These are phyloP conservation scores for Centropristis striata DNA, from an alignment of 2,113 vertebrate genomes.

Conservation along the genomic window DNA sequence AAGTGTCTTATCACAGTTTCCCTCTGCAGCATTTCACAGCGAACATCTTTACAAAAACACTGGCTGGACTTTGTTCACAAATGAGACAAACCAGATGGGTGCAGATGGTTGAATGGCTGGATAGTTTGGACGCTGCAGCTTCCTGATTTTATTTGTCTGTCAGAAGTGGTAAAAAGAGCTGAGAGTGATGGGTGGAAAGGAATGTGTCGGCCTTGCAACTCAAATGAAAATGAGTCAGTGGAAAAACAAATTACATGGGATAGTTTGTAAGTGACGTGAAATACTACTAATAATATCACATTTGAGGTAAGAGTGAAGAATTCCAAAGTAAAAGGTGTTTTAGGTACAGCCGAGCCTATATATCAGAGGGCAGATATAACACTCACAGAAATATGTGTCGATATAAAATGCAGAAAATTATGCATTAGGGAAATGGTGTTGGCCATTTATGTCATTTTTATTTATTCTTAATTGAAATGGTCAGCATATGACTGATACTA, in stretches of 20 bases:
- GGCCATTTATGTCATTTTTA: too few species aligned
- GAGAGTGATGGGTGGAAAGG: constrained; percentile 79
- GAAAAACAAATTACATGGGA: constrained; percentile 9
- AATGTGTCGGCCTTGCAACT: constrained; percentile 73
- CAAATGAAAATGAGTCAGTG: constrained; percentile 41
- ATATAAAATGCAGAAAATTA: too few species aligned
- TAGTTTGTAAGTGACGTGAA: neutral
- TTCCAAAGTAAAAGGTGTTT: neutral
- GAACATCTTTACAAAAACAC: constrained; percentile 10
- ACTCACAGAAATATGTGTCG: too few species aligned
- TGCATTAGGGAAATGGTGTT: too few species aligned
- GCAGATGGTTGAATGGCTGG: constrained; percentile 40
- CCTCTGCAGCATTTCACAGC: neutral
- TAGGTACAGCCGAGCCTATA: too few species aligned
- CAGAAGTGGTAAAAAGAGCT: constrained; percentile 54
- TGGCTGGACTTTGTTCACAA: constrained; percentile 32
- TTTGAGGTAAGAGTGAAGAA: neutral
- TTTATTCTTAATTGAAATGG: too few species aligned
- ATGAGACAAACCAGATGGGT: constrained; percentile 43
- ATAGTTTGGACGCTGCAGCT: constrained; percentile 55
- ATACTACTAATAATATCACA: neutral
- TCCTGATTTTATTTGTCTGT: constrained; percentile 74
- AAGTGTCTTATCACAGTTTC: neutral
- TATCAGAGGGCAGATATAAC: too few species aligned
- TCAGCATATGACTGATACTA: too few species aligned